phyloP scores from a whole-genome alignment of 1,140 invertebrate genomes.

The Dreissena polymorpha region DNA sequence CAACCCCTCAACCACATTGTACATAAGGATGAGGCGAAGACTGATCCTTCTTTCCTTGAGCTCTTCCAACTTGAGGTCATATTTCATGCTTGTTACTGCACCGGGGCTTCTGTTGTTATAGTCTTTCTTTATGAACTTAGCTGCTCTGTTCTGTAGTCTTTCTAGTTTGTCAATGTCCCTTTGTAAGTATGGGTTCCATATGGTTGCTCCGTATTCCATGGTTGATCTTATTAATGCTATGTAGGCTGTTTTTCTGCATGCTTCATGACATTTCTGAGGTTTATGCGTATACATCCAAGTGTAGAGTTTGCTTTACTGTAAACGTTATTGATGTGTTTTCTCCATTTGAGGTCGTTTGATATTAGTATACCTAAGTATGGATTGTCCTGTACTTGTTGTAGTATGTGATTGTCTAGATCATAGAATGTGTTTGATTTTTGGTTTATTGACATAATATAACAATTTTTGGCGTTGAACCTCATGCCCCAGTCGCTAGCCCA shows the following conservation, averaged over 20 bases:
- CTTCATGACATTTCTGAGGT: constrained; percentile 20
- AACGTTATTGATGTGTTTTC: constrained; percentile 25
- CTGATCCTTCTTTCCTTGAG: no score
- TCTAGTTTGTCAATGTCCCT: constrained; percentile 39
- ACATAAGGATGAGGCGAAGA: no score
- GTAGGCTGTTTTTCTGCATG: constrained; percentile 37
- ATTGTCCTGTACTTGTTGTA: constrained; percentile 29
- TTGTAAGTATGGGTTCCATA: constrained; percentile 42
- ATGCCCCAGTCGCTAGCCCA: constrained; percentile 57
- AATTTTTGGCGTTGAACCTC: constrained; percentile 55
- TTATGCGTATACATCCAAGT: constrained; percentile 44
- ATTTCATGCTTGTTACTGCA: background rate
- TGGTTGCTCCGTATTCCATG: constrained; percentile 19
- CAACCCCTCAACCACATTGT: no score
- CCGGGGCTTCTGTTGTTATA: background rate
- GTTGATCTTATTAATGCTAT: constrained; percentile 36
- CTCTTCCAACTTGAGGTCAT: no score
- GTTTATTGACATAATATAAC: constrained; percentile 37
- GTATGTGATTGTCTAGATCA: background rate
- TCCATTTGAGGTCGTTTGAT: constrained; percentile 32
- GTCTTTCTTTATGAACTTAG: constrained; percentile 19
- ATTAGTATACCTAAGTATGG: constrained; percentile 31
- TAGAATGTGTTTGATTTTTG: constrained; percentile 21
- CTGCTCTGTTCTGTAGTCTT: constrained; percentile 32
- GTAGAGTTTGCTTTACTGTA: constrained; percentile 42